Evolutionary conservation across 2,797 vertebrate genomes (phyloP).

Genomic region (Prunella strophiata): DNA sequence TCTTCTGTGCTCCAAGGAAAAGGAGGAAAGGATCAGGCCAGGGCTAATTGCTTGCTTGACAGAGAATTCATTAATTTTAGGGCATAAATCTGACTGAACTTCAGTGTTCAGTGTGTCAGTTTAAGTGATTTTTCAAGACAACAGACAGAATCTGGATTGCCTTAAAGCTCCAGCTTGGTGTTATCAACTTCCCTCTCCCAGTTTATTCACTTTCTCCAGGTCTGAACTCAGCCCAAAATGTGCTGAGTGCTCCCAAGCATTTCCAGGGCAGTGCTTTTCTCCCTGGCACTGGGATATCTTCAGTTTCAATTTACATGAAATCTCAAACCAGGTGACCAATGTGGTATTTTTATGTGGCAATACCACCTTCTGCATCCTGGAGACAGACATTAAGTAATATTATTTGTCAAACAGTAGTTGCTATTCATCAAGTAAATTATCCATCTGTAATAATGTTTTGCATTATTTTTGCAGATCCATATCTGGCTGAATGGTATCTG

Average conservation of each 20-base stretch:
- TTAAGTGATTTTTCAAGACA: neutral
- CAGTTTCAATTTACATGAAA: neutral
- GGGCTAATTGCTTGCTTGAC: neutral
- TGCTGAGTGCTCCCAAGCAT: neutral
- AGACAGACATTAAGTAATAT: neutral
- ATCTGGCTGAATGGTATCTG: conserved; percentile 9
- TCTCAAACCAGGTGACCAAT: conserved; percentile 23
- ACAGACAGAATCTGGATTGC: neutral
- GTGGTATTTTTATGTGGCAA: conserved; percentile 8
- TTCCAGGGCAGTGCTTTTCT: neutral
- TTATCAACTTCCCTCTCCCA: neutral
- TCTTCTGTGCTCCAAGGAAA: neutral
- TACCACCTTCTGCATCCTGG: neutral
- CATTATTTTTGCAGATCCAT: conserved; percentile 34
- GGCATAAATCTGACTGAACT: neutral
- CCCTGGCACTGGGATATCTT: neutral
- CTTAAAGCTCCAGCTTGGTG: neutral
- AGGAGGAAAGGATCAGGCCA: neutral
- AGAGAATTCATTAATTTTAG: neutral
- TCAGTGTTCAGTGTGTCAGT: too few relatives aligned
- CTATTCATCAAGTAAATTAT: conserved; percentile 46
- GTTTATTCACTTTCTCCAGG: neutral
- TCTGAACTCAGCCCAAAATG: neutral
- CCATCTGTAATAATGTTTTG: conserved; percentile 34
- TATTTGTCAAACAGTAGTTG: conserved; percentile 30